Percentiles rank a stretch among this genome's conserved stretches.
Conservation (phyloP, 2,797 vertebrate species). For the Scolopax bukidnonensis region DNA sequence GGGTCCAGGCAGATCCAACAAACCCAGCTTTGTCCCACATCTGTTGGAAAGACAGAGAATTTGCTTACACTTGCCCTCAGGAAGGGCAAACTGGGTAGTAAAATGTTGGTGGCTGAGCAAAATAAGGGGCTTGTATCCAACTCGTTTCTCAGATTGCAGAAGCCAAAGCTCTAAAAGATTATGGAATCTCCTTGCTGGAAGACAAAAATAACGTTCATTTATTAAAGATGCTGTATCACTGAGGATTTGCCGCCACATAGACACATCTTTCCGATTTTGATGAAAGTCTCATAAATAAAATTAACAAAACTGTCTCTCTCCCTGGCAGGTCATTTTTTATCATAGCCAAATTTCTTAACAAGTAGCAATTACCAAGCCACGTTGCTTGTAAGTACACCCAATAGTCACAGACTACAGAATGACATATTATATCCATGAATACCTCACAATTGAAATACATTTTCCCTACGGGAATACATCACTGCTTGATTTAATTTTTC, state of each 20-base stretch:
- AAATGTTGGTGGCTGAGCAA: background rate
- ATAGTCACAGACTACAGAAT: constrained; percentile 55
- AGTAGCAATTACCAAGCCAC: constrained; percentile 53
- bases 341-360: constrained; percentile 55
- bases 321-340: constrained; percentile 45
- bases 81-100: background rate
- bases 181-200: background rate
- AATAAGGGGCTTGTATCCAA: background rate
- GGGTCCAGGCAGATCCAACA: background rate
- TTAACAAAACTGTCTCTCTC: constrained; percentile 49
- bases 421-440: constrained; percentile 68
- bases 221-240: background rate
- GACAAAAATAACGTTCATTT: background rate
- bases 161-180: constrained; percentile 7
- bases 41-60: background rate
- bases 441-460: constrained; percentile 70
- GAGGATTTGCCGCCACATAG: background rate
- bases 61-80: background rate
- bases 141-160: background rate
- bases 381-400: constrained; percentile 45
- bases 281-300: constrained; percentile 51
- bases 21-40: background rate
- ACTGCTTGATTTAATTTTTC: constrained; percentile 73
- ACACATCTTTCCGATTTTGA: constrained; percentile 19
- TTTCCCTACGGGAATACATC: constrained; percentile 63